Evolutionary conservation across 2,888 invertebrate species (phyloP).

Genomic region (Lamproptera curius): DNA sequence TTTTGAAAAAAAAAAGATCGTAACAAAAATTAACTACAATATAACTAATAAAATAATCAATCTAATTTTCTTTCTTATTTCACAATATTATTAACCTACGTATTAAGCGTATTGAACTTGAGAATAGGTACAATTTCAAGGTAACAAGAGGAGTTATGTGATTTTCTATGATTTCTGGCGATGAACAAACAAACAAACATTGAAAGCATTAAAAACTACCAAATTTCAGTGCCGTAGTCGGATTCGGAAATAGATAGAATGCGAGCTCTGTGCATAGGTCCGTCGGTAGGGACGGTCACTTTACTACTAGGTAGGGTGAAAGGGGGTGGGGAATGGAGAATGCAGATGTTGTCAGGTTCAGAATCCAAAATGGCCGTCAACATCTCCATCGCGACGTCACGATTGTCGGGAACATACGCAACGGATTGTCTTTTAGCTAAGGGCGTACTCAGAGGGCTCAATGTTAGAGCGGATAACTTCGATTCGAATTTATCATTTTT

Average conservation of each 20-base stretch:
- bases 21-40: constrained; percentile 11
- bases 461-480: constrained; percentile 58
- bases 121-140: constrained; percentile 24
- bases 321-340: constrained; percentile 64
- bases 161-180: constrained; percentile 4
- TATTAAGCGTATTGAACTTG: constrained; percentile 31
- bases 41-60: constrained; percentile 12
- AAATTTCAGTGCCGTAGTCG: constrained; percentile 85
- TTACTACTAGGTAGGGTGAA: constrained; percentile 75
- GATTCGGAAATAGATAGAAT: constrained; percentile 80
- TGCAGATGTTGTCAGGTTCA: constrained; percentile 63
- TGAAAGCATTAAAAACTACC: constrained; percentile 67
- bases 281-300: constrained; percentile 80
- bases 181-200: constrained; percentile 7
- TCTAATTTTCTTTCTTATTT: constrained; percentile 15
- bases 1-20: constrained; percentile 9
- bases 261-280: constrained; percentile 80
- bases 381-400: constrained; percentile 62
- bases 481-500: constrained; percentile 55
- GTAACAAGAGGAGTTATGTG: constrained; percentile 26
- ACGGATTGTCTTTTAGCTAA: constrained; percentile 62
- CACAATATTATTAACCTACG: constrained; percentile 19
- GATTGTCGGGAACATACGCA: constrained; percentile 55
- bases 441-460: constrained; percentile 67
- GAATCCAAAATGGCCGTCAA: constrained; percentile 70